Conservation (phyloP, 2,113 vertebrate genomes). For the Todiramphus saurophagus region DNA sequence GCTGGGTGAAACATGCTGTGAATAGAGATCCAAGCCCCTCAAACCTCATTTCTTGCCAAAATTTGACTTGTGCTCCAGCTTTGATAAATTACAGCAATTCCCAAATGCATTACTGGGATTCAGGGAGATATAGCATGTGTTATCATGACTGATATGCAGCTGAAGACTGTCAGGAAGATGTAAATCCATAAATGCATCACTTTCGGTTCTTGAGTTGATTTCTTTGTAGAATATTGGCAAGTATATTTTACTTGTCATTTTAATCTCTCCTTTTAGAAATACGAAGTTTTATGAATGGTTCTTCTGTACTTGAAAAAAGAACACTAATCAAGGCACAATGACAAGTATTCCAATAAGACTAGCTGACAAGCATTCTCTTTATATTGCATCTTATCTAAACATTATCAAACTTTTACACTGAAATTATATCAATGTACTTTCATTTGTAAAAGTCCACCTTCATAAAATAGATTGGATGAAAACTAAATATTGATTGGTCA, state of each 20-base stretch:
- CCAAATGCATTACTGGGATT: neutral
- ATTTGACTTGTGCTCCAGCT: neutral
- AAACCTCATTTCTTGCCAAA: slow-evolving; percentile 9
- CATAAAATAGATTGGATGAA: slow-evolving; percentile 7
- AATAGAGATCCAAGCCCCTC: neutral
- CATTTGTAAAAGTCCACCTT: neutral
- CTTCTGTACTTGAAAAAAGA: neutral
- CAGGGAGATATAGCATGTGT: neutral
- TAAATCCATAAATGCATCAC: neutral
- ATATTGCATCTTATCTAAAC: slow-evolving; percentile 36
- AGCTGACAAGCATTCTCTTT: slow-evolving; percentile 23
- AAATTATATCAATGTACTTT: neutral
- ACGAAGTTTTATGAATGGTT: slow-evolving; percentile 32
- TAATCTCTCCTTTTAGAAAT: slow-evolving; percentile 27
- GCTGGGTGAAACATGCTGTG: neutral
- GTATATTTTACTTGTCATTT: neutral
- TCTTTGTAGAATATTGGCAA: neutral
- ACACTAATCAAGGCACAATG: neutral
- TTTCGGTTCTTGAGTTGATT: neutral
- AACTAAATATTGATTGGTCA: neutral
- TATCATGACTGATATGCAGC: neutral
- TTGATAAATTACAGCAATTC: slow-evolving; percentile 57
- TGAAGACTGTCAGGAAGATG: neutral
- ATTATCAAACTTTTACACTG: slow-evolving; percentile 23
- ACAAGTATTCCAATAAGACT: slow-evolving; percentile 15